Evolutionary conservation across 2,888 invertebrate genomes (phyloP).

Genomic region (Mermis nigrescens): DNA sequence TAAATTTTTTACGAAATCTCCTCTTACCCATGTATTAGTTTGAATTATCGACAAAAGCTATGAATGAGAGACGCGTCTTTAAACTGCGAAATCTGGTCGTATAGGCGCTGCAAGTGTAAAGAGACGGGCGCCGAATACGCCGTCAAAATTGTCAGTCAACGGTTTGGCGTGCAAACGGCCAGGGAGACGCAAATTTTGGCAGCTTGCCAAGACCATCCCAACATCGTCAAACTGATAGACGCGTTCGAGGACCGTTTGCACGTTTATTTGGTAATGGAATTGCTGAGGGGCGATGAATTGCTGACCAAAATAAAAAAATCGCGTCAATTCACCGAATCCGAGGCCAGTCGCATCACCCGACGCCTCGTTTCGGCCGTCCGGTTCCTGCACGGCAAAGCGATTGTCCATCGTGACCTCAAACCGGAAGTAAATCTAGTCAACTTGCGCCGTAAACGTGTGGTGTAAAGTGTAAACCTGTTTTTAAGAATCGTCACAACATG

Average conservation of each 20-base stretch:
- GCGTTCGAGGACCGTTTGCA: conserved; percentile 63
- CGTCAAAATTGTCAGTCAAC: conserved; percentile 60
- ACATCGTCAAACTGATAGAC: conserved; percentile 62
- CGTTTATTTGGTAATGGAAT: conserved; percentile 73
- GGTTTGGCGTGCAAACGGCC: conserved; percentile 42
- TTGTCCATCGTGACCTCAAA: conserved; percentile 81
- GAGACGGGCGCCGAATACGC: conserved; percentile 56
- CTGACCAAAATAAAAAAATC: conserved; percentile 46
- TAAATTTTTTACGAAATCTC: too few relatives aligned
- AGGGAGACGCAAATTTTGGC: conserved; percentile 58
- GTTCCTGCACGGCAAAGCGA: conserved; percentile 61
- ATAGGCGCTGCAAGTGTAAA: conserved; percentile 52
- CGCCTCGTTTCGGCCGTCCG: conserved; percentile 63
- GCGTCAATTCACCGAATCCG: conserved; percentile 51
- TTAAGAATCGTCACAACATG: too few relatives aligned
- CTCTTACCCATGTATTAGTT: too few relatives aligned
- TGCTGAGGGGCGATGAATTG: conserved; percentile 63
- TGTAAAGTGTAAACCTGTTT: too few relatives aligned
- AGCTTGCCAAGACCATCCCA: conserved; percentile 67
- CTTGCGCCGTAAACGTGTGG: too few relatives aligned
- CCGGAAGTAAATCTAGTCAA: conserved; percentile 77
- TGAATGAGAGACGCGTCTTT: too few relatives aligned
- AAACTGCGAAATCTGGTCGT: too few relatives aligned
- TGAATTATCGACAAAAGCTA: too few relatives aligned
- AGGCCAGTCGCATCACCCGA: conserved; percentile 56